Conservation (phyloP, 1,140 invertebrate genomes). For the Rhopalosiphum padi region DNA sequence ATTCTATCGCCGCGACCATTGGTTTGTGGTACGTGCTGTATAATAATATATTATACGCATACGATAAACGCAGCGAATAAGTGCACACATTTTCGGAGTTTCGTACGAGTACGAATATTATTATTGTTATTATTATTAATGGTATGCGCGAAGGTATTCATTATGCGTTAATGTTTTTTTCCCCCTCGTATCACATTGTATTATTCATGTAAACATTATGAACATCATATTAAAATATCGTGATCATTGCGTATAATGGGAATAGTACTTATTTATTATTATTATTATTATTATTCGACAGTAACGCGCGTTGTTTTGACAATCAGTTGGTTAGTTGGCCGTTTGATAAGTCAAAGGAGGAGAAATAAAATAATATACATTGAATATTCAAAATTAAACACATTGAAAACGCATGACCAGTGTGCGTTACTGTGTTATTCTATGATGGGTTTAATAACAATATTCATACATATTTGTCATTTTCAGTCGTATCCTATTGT, state of each 20-base stretch:
- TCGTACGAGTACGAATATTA: not conserved
- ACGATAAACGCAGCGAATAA: not conserved
- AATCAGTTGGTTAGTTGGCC: not conserved
- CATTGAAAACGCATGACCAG: not conserved
- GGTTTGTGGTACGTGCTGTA: not conserved
- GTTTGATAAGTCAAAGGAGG: not conserved
- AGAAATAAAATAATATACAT: not conserved
- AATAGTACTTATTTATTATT: not conserved
- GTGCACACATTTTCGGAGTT: not conserved
- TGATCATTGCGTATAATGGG: not conserved
- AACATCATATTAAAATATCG: not conserved
- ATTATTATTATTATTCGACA: not conserved
- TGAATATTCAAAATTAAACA: not conserved
- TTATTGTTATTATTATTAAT: not conserved
- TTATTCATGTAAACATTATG: constrained; percentile 11
- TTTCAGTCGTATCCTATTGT: not conserved
- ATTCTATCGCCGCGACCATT: not conserved
- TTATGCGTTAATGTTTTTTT: not conserved
- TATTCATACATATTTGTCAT: not conserved
- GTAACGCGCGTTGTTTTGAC: not conserved
- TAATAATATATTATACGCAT: not conserved
- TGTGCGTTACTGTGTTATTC: not conserved
- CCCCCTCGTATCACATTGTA: not conserved
- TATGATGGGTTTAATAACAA: not conserved
- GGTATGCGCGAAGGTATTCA: not conserved